A percentile compares a stretch with the other conserved stretches of the same genome.
These are phyloP conservation scores for Agrotis clavis DNA, from an alignment of 2,888 invertebrate species.

Conservation along the genomic window DNA sequence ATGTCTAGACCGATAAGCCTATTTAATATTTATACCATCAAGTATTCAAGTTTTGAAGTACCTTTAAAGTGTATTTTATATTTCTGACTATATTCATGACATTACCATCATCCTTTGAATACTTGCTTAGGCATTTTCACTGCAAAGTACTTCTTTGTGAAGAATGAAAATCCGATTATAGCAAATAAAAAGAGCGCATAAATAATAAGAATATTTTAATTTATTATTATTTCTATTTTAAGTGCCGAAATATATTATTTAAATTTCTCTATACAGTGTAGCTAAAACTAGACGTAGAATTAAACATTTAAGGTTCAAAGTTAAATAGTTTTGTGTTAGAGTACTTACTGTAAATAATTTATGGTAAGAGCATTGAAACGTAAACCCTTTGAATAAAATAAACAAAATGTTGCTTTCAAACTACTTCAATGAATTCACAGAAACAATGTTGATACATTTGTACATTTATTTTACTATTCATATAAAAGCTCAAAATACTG, in stretches of 20 bases:
- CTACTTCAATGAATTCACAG: constrained; percentile 25
- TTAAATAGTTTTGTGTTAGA: constrained; percentile 2
- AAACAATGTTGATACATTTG: constrained; percentile 24
- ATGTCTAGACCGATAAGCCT: not conserved
- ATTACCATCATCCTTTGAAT: too few relatives aligned
- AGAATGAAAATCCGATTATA: constrained; percentile 1
- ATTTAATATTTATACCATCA: not conserved
- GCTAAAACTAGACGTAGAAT: not conserved
- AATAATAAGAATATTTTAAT: not conserved
- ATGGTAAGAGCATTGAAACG: constrained; percentile 44
- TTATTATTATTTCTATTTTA: not conserved
- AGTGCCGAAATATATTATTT: not conserved
- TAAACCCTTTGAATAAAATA: constrained; percentile 49
- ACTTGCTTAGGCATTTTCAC: too few relatives aligned
- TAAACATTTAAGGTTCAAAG: constrained; percentile 8
- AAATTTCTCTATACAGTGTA: constrained; percentile 9
- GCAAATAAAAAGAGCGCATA: not conserved
- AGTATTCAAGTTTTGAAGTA: too few relatives aligned
- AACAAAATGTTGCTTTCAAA: constrained; percentile 32
- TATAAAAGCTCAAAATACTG: not conserved
- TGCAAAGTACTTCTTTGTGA: not conserved
- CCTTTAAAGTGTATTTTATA: too few relatives aligned
- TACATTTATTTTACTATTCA: constrained; percentile 6
- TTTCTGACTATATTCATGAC: too few relatives aligned
- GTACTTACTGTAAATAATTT: constrained; percentile 30